phyloP scores from a whole-genome alignment of 2,113 vertebrate species.

The Trachemys scripta region DNA sequence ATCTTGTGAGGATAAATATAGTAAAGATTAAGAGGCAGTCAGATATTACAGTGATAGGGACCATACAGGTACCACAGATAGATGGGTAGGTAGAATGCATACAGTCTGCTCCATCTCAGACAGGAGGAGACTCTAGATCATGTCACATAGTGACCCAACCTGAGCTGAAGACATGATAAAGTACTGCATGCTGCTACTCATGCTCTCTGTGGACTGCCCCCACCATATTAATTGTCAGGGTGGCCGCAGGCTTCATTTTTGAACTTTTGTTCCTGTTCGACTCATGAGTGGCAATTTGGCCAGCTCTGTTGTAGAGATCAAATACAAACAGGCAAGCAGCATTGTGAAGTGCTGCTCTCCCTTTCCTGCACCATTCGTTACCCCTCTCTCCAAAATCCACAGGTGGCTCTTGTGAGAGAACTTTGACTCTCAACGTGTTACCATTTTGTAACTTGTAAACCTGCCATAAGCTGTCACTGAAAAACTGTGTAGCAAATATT shows the following conservation, averaged over 20 bases:
- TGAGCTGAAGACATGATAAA: neutral
- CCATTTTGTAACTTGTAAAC: neutral
- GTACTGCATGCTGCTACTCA: neutral
- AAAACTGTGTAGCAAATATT: neutral
- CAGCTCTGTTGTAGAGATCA: neutral
- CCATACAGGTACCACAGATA: neutral
- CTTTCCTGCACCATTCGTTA: conserved; percentile 5
- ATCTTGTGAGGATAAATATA: neutral
- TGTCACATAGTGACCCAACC: neutral
- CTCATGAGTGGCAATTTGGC: neutral
- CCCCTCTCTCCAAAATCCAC: neutral
- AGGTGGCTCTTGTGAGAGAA: neutral
- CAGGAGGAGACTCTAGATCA: neutral
- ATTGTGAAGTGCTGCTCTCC: neutral
- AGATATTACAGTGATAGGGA: neutral
- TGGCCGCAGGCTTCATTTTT: neutral
- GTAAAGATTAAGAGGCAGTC: neutral
- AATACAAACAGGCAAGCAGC: neutral
- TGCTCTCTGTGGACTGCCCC: neutral
- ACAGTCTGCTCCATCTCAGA: neutral
- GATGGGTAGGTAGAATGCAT: rapidly evolving
- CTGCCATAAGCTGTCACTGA: no score
- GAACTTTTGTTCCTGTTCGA: neutral
- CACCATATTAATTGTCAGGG: neutral
- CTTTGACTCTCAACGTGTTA: neutral